Conservation (phyloP, 2,888 invertebrate genomes). For the Drosophila pseudotalamancana region DNA sequence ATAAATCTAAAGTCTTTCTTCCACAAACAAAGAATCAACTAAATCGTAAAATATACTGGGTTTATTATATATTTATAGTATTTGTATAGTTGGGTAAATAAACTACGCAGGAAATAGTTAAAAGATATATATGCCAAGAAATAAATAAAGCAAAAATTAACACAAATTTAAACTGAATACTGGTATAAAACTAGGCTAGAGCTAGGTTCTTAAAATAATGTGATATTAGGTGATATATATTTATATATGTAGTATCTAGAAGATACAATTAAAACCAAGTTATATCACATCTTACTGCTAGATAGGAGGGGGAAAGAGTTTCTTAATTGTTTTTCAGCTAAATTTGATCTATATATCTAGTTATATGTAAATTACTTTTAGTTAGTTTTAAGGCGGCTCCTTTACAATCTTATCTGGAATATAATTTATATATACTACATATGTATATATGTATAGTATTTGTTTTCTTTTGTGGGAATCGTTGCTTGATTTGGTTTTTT, state of each 20-base stretch:
- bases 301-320: neutral
- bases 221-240: slow-evolving; percentile 1
- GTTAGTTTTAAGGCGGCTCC: slow-evolving; percentile 22
- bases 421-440: slow-evolving; percentile 12
- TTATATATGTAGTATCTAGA: slow-evolving; percentile 13
- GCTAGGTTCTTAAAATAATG: slow-evolving; percentile 18
- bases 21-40: slow-evolving; percentile 20
- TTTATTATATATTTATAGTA: slow-evolving; percentile 10
- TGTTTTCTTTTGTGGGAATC: slow-evolving; percentile 31
- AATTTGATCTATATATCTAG: slow-evolving; percentile 26
- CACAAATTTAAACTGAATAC: slow-evolving; percentile 15
- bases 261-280: slow-evolving; percentile 8
- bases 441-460: slow-evolving; percentile 19
- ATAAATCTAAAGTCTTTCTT: neutral
- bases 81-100: slow-evolving; percentile 2
- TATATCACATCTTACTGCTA: slow-evolving; percentile 48
- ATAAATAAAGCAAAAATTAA: slow-evolving; percentile 53
- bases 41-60: slow-evolving; percentile 12
- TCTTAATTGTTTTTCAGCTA: slow-evolving; percentile 27
- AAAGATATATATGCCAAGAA: slow-evolving; percentile 35
- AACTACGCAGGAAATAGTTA: slow-evolving; percentile 36
- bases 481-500: slow-evolving; percentile 6
- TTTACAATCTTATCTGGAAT: slow-evolving; percentile 15
- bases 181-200: slow-evolving; percentile 36
- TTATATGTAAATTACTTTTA: slow-evolving; percentile 25